phyloP scores from a whole-genome alignment of 2,113 vertebrate species.

The Synodontis membranacea region DNA sequence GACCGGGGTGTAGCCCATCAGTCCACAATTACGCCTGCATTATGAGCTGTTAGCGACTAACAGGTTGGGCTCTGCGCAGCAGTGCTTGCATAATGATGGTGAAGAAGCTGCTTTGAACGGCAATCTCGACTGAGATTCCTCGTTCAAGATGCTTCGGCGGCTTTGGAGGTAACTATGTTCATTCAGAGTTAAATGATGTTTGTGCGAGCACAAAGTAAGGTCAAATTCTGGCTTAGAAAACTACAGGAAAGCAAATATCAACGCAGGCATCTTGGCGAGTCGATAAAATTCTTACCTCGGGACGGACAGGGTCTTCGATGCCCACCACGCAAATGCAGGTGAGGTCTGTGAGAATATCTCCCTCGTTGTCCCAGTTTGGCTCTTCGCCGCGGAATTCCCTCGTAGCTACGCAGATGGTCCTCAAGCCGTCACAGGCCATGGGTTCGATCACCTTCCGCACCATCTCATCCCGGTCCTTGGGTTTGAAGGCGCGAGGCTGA shows the following conservation, averaged over 20 bases:
- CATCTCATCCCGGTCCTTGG: slow-evolving; percentile 91
- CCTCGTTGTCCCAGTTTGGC: slow-evolving; percentile 88
- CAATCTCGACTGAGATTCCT: slow-evolving; percentile 8
- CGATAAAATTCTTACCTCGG: slow-evolving; percentile 77
- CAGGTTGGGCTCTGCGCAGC: neutral
- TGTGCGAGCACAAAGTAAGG: neutral
- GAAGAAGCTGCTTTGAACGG: neutral
- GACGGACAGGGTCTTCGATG: slow-evolving; percentile 95
- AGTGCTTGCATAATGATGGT: slow-evolving; percentile 9
- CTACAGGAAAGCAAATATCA: neutral
- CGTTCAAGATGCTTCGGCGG: neutral
- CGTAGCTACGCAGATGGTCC: slow-evolving; percentile 93
- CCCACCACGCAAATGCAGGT: slow-evolving; percentile 90
- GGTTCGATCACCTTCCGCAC: slow-evolving; percentile 91
- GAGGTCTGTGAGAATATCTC: slow-evolving; percentile 84
- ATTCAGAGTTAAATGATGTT: neutral
- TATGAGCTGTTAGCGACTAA: neutral
- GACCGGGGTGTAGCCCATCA: neutral
- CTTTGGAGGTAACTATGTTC: neutral
- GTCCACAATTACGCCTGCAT: slow-evolving; percentile 4
- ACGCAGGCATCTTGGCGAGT: neutral
- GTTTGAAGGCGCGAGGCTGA: slow-evolving; percentile 77
- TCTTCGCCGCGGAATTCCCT: slow-evolving; percentile 83
- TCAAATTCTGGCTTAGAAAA: neutral
- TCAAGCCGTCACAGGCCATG: slow-evolving; percentile 91